These are phyloP conservation scores for Thalassarche chlororhynchos DNA, from an alignment of 2,113 vertebrate genomes.

Conservation along the genomic window DNA sequence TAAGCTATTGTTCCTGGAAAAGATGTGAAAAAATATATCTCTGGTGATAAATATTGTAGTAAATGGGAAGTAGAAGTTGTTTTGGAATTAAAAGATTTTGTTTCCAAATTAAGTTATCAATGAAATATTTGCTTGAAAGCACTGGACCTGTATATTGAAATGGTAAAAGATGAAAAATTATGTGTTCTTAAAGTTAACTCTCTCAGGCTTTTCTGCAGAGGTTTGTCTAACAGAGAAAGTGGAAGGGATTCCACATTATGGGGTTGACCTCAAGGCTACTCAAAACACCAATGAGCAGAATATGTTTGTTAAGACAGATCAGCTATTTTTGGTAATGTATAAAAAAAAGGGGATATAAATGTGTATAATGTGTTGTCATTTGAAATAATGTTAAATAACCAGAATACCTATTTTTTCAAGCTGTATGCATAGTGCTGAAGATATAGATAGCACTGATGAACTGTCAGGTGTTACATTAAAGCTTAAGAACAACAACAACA, in stretches of 20 bases:
- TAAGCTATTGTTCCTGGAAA: not conserved
- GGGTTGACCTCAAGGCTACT: not conserved
- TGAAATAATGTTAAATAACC: not conserved
- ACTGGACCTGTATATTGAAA: not conserved
- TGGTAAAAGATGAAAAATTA: not conserved
- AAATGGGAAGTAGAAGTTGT: not conserved
- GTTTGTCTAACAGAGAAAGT: not conserved
- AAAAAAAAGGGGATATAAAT: accelerated
- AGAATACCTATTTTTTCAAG: not conserved
- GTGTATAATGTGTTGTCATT: accelerated
- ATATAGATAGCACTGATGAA: not conserved
- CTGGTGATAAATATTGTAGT: not conserved
- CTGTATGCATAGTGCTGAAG: not conserved
- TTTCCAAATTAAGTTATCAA: not conserved
- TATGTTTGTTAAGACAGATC: not conserved
- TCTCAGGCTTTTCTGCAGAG: not conserved
- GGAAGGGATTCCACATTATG: not conserved
- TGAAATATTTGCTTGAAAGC: not conserved
- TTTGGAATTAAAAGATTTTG: not conserved
- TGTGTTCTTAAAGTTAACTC: not conserved
- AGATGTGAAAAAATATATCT: not conserved
- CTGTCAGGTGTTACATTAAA: not conserved
- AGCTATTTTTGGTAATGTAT: not conserved
- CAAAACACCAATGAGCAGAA: not conserved
- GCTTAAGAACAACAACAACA: not conserved